Evolutionary conservation across 2,113 vertebrate species (phyloP), one percentile per base, ranked within the genome.

Genomic region (Sardina pilchardus): DNA sequence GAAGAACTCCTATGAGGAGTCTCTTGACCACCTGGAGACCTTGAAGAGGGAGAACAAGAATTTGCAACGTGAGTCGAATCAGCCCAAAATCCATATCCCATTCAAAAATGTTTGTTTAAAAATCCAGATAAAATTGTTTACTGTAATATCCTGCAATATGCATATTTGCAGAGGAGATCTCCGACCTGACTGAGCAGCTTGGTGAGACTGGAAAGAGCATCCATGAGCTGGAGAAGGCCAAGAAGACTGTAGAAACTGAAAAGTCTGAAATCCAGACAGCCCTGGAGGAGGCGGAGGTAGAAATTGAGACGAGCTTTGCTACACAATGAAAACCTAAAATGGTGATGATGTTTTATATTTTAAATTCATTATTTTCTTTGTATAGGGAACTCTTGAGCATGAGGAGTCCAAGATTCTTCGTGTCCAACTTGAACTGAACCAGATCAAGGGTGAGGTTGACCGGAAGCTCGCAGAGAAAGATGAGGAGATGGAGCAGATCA

Each of bases 151-250:
- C 4, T 84, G 36, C 83, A 1, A n/a, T n/a, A n/a, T n/a, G n/a
- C n/a, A n/a, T n/a, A 2, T 63, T 6, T 83, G 81, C 53, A 89
- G 89, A 90, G 87, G 89, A 90, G 84, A 90, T 90, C 81, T 90
- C 89, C 82, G 89, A 90, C 86, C 47, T 90, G 81, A 90, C 89
- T 36, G 84, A 82, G 84, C 89, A 90, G 83, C 67, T 90, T 36
- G 87, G 87, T 75, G 95, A 96, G 83, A 88, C 89, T 87, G 95
- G 96, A 85, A 97, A 97, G 89, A 94, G 93, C 0, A 94, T 96
- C 14, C 95, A 96, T 84, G 96, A 97, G 90, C 80, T 97, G 83
- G 96, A 96, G 88, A 97, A 97, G 90, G 59, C 94, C 81, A 97
- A 96, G 92, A 97, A 96, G 88, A 93, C 93, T 82, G 81, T 88